Evolutionary conservation across 2,113 vertebrate genomes (phyloP).

Genomic region (Archocentrus centrarchus): DNA sequence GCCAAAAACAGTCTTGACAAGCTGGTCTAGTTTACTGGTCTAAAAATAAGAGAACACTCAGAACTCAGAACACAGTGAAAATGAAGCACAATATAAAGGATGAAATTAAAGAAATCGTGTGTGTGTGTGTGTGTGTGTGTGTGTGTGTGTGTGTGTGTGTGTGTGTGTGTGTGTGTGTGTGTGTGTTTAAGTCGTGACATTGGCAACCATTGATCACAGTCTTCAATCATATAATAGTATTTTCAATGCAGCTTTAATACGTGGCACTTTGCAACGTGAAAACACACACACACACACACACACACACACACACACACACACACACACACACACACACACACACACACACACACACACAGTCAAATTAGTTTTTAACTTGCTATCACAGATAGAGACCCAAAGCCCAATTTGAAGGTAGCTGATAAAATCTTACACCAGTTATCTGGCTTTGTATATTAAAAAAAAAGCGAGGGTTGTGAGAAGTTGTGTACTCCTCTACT

Average conservation of each 20-base stretch:
- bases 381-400: neutral
- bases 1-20: neutral
- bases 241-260: neutral
- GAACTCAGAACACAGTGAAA: neutral
- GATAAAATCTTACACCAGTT: neutral
- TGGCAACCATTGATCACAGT: neutral
- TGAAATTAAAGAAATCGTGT: neutral
- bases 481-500: neutral
- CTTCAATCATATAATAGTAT: neutral
- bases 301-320: neutral
- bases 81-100: neutral
- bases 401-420: neutral
- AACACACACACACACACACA: neutral
- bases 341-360: neutral
- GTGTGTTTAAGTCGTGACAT: neutral
- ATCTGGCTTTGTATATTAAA: neutral
- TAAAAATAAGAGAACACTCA: slow-evolving; percentile 3
- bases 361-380: slow-evolving; percentile 1
- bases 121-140: neutral
- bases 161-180: too few relatives aligned
- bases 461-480: neutral
- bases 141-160: too few relatives aligned
- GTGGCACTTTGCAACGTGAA: neutral
- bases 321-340: neutral
- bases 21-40: neutral